Evolutionary conservation across 2,113 vertebrate genomes (phyloP).

Genomic region (Cyanocitta stelleri): DNA sequence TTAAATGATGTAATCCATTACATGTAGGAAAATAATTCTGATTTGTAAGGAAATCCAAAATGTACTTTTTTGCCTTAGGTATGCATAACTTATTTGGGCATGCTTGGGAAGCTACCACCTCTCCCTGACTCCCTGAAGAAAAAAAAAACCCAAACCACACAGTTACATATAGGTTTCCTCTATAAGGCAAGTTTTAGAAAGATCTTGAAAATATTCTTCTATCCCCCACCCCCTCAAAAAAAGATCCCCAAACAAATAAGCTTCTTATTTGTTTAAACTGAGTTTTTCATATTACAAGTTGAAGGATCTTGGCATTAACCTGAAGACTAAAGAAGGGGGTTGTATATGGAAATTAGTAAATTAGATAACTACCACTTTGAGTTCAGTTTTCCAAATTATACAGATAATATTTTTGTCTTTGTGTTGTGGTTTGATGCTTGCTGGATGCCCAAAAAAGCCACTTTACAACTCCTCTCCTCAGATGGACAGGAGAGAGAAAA

Average conservation of each 20-base stretch:
- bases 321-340: not conserved
- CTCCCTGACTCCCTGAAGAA: not conserved
- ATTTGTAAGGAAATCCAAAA: not conserved
- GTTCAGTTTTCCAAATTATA: not conserved
- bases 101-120: not conserved
- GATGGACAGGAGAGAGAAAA: not conserved
- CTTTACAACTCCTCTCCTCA: not conserved
- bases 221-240: not conserved
- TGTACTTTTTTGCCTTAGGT: not conserved
- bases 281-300: not conserved
- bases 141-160: not conserved
- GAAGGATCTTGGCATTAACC: not conserved
- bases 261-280: not conserved
- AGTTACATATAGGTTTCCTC: not conserved
- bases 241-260: not conserved
- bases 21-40: not conserved
- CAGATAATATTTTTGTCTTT: not conserved
- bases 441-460: not conserved
- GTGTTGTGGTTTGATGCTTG: not conserved
- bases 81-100: not conserved
- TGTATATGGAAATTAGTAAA: not conserved
- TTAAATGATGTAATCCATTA: not conserved
- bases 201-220: not conserved
- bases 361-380: not conserved
- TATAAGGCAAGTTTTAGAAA: not conserved